Evolutionary conservation across 2,888 invertebrate genomes (phyloP), one percentile per base, ranked within the genome.

Genomic region (Limnephilus rhombicus): DNA sequence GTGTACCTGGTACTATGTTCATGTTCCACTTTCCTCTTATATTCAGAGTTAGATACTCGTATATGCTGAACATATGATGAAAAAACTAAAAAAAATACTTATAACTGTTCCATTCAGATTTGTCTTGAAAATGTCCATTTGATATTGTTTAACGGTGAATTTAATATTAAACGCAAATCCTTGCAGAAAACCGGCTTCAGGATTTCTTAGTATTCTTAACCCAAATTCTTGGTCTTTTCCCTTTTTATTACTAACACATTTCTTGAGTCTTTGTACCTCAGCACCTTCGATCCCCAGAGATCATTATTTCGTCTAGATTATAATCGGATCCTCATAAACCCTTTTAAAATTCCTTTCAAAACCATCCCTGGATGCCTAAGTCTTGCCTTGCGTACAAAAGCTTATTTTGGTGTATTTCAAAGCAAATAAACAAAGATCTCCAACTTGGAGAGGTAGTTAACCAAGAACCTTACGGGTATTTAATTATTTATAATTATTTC

Each of bases 231-330:
- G 24, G 2, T 68, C 68, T n/a, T n/a, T n/a, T 1, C 7, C 68
- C 24, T 24, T 68, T 68, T 68, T 68, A 68, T 24, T 68, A 68
- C 49, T 49, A 68, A 68, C 24, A 45, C 68, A 68, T 68, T 68
- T 68, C n/a, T 9, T 68, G 9, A 68, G 68, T 68, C 68, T 68
- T 68, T 68, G 68, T 24, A 68, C 37, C 37, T 83, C 83, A 15
- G 83, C 34, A 34, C 24, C 83, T 83, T 37, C 83, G 83, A 83
- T 83, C 83, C 83, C 37, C 34, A 37, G 24, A 41, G 83, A 34
- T n/a, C n/a, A 68, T 83, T 83, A 83, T 83, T 83, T 37, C 15
- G 37, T 83, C 83, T 41, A 24, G 83, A 83, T 83, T 83, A 83
- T 83, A 24, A 37, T 34, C 37, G 24, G 24, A 41, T 7, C 24